Conservation (phyloP, 2,113 vertebrate species). For the Bos taurus region ARS-UCD2.0 NC_037348.1:60120501-60121000, state of each 20-base stretch:
- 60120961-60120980: neutral
- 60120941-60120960: neutral
- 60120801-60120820: neutral
- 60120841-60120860: neutral
- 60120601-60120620: neutral
- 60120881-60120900: neutral
- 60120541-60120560: neutral
- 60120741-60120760: neutral
- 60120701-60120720: accelerated
- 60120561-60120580: neutral
- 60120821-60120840: neutral
- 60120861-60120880: neutral
- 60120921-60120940: neutral
- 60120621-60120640: neutral
- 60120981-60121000: neutral
- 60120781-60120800: neutral
- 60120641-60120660: accelerated
- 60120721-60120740: neutral
- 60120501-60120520: neutral
- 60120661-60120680: neutral
- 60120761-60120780: neutral
- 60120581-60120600: neutral
- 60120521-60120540: neutral
- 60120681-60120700: neutral
- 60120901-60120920: neutral